A percentile compares a stretch with the other conserved stretches of the same genome.
phyloP scores from a whole-genome alignment of 1,140 invertebrate genomes.

The Bilobella aurantiaca region DNA sequence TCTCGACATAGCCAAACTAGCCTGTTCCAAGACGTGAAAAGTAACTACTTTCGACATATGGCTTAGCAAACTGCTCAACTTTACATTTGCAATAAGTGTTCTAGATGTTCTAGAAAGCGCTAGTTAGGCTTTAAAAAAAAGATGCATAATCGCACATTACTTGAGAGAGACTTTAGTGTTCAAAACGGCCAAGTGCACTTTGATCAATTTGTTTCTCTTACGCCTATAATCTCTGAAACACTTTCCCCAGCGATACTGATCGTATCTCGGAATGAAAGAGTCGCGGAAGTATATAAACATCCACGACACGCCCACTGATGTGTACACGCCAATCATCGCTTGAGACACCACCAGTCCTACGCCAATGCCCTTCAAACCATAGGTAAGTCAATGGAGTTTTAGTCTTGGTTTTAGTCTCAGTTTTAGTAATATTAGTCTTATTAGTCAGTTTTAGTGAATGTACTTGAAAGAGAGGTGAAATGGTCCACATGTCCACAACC shows the following conservation, averaged over 20 bases:
- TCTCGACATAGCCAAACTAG: too few species aligned
- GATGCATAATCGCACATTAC: too few species aligned
- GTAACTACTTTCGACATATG: too few species aligned
- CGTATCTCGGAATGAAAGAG: slow-evolving; percentile 70
- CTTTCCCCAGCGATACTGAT: slow-evolving; percentile 71
- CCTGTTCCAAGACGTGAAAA: too few species aligned
- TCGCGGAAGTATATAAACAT: slow-evolving; percentile 79
- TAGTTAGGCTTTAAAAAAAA: too few species aligned
- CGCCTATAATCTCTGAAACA: slow-evolving; percentile 35
- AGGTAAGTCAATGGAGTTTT: background rate
- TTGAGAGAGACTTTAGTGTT: background rate
- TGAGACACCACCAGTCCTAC: slow-evolving; percentile 67
- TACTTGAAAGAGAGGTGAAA: slow-evolving; percentile 76
- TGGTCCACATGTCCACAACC: slow-evolving; percentile 81
- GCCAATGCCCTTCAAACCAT: slow-evolving; percentile 54
- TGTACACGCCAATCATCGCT: slow-evolving; percentile 72
- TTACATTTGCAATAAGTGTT: too few species aligned
- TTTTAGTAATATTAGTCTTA: background rate
- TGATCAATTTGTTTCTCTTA: too few species aligned
- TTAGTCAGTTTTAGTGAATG: slow-evolving; percentile 6
- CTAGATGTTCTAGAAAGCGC: too few species aligned
- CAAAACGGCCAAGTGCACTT: too few species aligned
- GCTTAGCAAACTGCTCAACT: too few species aligned
- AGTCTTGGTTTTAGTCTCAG: background rate
- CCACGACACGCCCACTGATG: slow-evolving; percentile 76